Base-by-base conservation (phyloP, 2,113 vertebrate genomes). In the Heloderma charlesbogerti region DNA sequence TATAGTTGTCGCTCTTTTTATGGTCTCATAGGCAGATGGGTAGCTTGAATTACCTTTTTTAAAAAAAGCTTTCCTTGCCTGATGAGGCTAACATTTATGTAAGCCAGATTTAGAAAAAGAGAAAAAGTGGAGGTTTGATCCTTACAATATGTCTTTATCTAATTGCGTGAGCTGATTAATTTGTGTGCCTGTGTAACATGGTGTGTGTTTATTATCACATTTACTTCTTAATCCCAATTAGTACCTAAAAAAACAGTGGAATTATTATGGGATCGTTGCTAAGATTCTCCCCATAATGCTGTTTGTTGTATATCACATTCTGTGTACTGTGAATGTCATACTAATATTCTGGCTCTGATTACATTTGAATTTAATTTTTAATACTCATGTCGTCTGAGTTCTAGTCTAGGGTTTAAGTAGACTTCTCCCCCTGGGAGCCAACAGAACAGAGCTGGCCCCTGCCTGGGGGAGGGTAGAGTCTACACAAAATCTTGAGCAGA, bases 141-240 rank as follows among this genome's bases (percentile, higher is more conserved):
- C 66, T 29, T 57, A 40, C 66, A 89, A 37, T 82, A 66, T 29
- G 45, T 34, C 40, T 81, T 48, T 31, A 25, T 72, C 45, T 54
- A 31, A 16, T 72, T 71, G 12, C 37, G 43, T 69, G 48, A 31
- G 29, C 18, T 88, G 31, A 67, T 80, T 82, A 40, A 71, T 29
- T 81, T 89, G 51, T 71, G 25, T 72, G 45, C 66, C 13, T 89
- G 31, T 29, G 25, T 81, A 37, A 51, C 69, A 40, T 10, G 5
- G 8, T 40, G 31, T 72, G 0, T 16, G 13, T 40, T 89, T 77
- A 31, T 54, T 6, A 67, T 45, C 60, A 40, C 10, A 37, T 86
- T 87, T 87, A 43, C n/a, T 51, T n/a, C 71, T 83, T 74, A 74
- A 45, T 72, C 40, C 77, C 66, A 45, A 40, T 89, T 84, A 74